Evolutionary conservation across 2,888 invertebrate species (phyloP), one percentile per base, ranked within the genome.

Genomic region (Agonopterix arenella): DNA sequence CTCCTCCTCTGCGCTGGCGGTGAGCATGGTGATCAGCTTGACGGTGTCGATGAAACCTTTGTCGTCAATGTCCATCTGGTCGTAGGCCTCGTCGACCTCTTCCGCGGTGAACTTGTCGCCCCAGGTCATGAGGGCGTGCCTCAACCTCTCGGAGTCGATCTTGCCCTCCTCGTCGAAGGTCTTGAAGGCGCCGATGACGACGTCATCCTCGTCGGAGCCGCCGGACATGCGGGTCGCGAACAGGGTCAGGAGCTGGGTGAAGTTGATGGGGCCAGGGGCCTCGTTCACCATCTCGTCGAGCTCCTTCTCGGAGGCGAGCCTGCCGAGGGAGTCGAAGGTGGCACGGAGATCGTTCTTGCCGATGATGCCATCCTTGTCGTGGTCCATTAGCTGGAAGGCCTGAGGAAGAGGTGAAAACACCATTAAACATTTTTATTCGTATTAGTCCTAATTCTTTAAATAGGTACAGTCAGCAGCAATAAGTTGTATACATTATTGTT

Each of bases 321-420:
- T 95, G 84, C 97, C 97, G 68, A 97, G 94, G 70, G 95, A 94
- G 90, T 98, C 97, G 90, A 96, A 97, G 78, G 96, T 96, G 77
- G 95, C 94, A 79, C 96, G 93, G 78, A 97, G 92, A 90, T 97
- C 97, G 86, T 93, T 94, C 91, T 97, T 97, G 85, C 95, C 92
- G 88, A 94, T 93, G 89, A 96, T 93, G 68, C 96, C 96, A 81
- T 97, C 97, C 90, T 97, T 97, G 92, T 97, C 97, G 88, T 95
- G 94, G 92, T 97, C 97, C 95, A 97, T 97, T 73, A 97, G 93
- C 90, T 95, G 94, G 95, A 97, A 97, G 77, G 96, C 97, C 95
- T 96, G 80, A 5, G 54, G 52, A 53, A 36, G 56, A 47, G 18
- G 56, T 40, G 54, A 47, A 46, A 44, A 43, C 9, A 37, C n/a